Percentiles rank a stretch among this genome's conserved stretches.
These are phyloP conservation scores for Pyrochroa serraticornis DNA, from an alignment of 2,888 invertebrate species.

Conservation along the genomic window DNA sequence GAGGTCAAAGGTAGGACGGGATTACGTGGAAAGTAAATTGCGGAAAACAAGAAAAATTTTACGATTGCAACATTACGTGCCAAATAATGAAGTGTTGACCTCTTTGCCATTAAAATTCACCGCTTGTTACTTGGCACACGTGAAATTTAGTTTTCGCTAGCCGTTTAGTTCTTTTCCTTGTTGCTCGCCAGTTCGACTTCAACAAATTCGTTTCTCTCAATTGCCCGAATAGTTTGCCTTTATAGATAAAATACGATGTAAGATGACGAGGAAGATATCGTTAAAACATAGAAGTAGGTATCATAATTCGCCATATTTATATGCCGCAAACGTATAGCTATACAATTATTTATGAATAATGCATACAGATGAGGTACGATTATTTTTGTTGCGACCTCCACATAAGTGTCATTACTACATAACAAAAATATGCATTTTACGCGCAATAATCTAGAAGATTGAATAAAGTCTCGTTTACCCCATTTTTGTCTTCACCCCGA, in stretches of 20 bases:
- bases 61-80: not conserved
- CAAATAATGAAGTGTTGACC: conserved; percentile 9
- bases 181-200: not conserved
- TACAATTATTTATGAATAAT: conserved; percentile 8
- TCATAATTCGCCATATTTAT: conserved; percentile 6
- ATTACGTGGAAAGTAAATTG: conserved; percentile 10
- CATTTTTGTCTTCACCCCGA: too few species aligned
- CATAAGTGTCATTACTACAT: not conserved
- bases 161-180: conserved; percentile 1
- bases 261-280: not conserved
- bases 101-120: conserved; percentile 12
- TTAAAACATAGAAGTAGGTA: conserved; percentile 6
- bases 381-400: conserved; percentile 6
- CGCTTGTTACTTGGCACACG: conserved; percentile 10
- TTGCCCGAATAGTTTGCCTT: too few species aligned
- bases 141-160: conserved; percentile 13
- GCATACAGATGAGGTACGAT: conserved; percentile 5
- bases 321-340: conserved; percentile 8
- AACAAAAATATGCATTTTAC: too few species aligned
- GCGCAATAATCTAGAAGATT: too few species aligned
- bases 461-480: too few species aligned
- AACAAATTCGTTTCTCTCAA: too few species aligned
- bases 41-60: conserved; percentile 14
- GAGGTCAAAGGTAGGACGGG: conserved; percentile 1
- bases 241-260: too few species aligned